A percentile compares a stretch with the other conserved stretches of the same genome.
Evolutionary conservation across 2,888 invertebrate genomes (phyloP).

Genomic region (Hirtodrosophila confusa): DNA sequence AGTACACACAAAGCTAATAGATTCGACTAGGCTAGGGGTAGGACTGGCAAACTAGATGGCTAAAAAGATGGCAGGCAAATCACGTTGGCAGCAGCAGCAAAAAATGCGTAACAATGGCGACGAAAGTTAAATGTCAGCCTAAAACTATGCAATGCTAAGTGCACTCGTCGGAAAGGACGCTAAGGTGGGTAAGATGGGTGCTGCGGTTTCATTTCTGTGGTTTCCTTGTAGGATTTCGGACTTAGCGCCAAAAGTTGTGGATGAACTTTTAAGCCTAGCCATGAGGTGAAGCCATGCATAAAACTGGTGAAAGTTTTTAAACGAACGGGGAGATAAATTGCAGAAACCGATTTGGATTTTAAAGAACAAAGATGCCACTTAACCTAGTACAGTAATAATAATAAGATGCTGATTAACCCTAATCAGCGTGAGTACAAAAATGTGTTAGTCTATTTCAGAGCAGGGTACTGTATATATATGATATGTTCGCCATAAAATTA

Average conservation of each 20-base stretch:
- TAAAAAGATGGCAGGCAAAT: conserved; percentile 25
- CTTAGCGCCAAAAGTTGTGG: conserved; percentile 32
- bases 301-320: conserved; percentile 1
- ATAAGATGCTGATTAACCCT: too few species aligned
- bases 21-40: not conserved
- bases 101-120: conserved; percentile 58
- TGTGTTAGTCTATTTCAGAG: too few species aligned
- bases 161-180: conserved; percentile 1
- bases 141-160: conserved; percentile 37
- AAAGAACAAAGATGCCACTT: too few species aligned
- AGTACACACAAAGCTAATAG: conserved; percentile 13
- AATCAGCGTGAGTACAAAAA: too few species aligned
- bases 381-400: too few species aligned
- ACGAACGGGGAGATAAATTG: conserved; percentile 14
- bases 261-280: conserved; percentile 48
- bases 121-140: conserved; percentile 42
- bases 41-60: not conserved
- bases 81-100: conserved; percentile 28
- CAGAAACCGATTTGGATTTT: not conserved
- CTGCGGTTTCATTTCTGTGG: conserved; percentile 24
- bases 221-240: conserved; percentile 11
- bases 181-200: conserved; percentile 1
- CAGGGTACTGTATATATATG: too few species aligned
- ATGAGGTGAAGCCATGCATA: conserved; percentile 17
- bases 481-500: too few species aligned